Evolutionary conservation across 2,888 invertebrate genomes (phyloP).

Genomic region (Pasiphila rectangulata): DNA sequence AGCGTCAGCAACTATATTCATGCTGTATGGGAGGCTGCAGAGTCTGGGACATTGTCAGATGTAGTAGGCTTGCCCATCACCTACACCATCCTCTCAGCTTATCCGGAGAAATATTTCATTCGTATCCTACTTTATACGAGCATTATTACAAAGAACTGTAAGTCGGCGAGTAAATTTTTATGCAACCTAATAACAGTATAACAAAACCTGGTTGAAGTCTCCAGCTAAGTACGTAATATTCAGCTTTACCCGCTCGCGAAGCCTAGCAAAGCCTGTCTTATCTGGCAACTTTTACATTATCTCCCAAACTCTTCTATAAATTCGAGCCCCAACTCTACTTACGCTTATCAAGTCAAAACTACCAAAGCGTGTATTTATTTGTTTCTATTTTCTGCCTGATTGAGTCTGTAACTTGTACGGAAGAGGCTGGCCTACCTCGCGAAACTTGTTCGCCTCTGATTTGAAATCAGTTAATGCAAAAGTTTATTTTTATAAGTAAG

Average conservation of each 20-base stretch:
- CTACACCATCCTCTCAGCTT: too few species aligned
- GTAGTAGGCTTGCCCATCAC: too few species aligned
- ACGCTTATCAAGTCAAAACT: slow-evolving; percentile 76
- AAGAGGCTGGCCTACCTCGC: slow-evolving; percentile 65
- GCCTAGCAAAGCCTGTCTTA: slow-evolving; percentile 65
- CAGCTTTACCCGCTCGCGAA: slow-evolving; percentile 51
- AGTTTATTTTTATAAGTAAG: slow-evolving; percentile 83
- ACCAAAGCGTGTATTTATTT: slow-evolving; percentile 75
- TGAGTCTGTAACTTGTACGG: slow-evolving; percentile 63
- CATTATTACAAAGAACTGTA: slow-evolving; percentile 11
- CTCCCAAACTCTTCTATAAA: slow-evolving; percentile 69
- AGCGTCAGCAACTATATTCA: too few species aligned
- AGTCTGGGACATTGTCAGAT: too few species aligned
- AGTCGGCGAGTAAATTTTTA: slow-evolving; percentile 26
- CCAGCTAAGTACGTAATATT: slow-evolving; percentile 53
- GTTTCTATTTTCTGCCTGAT: slow-evolving; percentile 76
- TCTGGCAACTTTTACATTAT: slow-evolving; percentile 75
- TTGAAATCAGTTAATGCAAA: slow-evolving; percentile 81
- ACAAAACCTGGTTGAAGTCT: slow-evolving; percentile 48
- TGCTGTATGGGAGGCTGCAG: too few species aligned
- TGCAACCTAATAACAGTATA: slow-evolving; percentile 45
- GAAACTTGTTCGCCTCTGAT: slow-evolving; percentile 68
- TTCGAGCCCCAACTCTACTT: slow-evolving; percentile 64
- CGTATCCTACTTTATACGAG: slow-evolving; percentile 1
- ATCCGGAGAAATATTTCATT: background rate